phyloP scores from a whole-genome alignment of 2,113 vertebrate species.

The Bos javanicus region DNA sequence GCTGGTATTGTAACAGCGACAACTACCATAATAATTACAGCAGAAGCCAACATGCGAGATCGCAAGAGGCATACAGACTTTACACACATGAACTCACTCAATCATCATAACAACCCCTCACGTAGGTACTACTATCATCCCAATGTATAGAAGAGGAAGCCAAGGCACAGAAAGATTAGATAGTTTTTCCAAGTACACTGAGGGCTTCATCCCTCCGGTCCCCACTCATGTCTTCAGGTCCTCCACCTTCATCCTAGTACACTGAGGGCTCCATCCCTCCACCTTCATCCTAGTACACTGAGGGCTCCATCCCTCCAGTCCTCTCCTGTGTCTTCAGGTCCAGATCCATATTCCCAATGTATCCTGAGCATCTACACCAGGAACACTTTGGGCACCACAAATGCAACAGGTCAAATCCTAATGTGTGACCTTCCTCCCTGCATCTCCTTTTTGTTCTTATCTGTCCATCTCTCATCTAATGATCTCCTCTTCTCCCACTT shows the following conservation, averaged over 20 bases:
- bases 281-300: no score
- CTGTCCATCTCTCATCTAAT: not conserved
- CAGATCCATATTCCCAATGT: not conserved
- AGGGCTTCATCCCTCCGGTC: no score
- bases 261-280: no score
- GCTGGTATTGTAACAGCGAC: fast-evolving
- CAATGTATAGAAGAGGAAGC: not conserved
- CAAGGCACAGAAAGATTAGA: not conserved
- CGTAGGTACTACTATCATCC: not conserved
- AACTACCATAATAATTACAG: not conserved
- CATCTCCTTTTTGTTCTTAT: not conserved
- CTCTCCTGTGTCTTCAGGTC: not conserved
- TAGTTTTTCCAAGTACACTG: not conserved
- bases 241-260: no score
- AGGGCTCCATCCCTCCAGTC: not conserved
- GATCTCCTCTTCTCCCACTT: not conserved
- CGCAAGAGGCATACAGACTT: not conserved
- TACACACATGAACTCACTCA: not conserved
- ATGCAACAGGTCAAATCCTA: not conserved
- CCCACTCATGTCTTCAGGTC: no score
- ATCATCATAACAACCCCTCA: not conserved
- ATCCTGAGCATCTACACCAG: not conserved
- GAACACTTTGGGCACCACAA: not conserved
- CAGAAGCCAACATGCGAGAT: not conserved
- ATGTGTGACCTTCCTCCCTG: not conserved